Evolutionary conservation across 2,797 vertebrate species (phyloP).

Genomic region (Lepilemur septentrionalis): DNA sequence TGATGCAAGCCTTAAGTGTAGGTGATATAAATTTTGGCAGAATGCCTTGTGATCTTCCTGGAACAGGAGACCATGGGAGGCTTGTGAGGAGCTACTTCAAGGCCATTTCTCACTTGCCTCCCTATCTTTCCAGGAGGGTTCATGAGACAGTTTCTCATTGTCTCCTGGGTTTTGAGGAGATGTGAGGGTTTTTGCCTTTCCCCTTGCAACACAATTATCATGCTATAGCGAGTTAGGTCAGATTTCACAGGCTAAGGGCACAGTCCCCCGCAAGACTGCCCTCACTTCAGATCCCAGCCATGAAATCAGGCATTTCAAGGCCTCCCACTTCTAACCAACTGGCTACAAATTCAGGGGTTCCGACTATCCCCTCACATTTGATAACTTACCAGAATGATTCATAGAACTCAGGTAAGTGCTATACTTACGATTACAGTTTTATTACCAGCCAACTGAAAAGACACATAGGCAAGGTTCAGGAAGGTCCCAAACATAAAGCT

Average conservation of each 20-base stretch:
- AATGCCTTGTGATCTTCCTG: neutral
- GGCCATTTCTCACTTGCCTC: neutral
- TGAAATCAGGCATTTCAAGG: neutral
- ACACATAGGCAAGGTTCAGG: neutral
- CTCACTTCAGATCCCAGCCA: neutral
- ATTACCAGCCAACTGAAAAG: neutral
- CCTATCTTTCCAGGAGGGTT: neutral
- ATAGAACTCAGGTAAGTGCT: neutral
- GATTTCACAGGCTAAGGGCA: neutral
- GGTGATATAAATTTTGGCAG: neutral
- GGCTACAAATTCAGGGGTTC: neutral
- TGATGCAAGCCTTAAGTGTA: neutral
- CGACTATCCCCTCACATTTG: neutral
- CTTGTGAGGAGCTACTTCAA: neutral
- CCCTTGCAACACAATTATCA: neutral
- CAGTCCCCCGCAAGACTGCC: neutral
- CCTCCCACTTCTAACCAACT: neutral
- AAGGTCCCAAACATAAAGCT: neutral
- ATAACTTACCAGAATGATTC: slow-evolving; percentile 6
- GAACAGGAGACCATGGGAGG: neutral
- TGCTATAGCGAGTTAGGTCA: neutral
- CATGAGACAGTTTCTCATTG: neutral
- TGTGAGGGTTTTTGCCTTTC: neutral
- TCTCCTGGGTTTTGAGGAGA: neutral
- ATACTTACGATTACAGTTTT: neutral